Evolutionary conservation across 2,888 invertebrate species (phyloP).

Genomic region (Chymomyza caudatula): DNA sequence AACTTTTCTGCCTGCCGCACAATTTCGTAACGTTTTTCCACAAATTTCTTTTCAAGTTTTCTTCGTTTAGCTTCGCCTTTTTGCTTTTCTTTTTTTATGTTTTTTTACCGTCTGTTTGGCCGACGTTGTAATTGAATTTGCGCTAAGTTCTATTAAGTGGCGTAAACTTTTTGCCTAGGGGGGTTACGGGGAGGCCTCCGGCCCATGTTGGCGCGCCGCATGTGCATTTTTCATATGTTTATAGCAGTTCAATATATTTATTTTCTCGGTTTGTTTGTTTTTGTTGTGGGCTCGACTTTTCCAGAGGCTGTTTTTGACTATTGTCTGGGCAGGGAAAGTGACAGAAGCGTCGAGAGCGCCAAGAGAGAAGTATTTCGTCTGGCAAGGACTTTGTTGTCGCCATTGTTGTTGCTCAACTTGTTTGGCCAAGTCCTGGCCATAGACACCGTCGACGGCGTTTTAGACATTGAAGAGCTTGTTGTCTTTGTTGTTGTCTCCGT

Average conservation of each 20-base stretch:
- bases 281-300: constrained; percentile 17
- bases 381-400: neutral
- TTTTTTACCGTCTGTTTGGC: constrained; percentile 1
- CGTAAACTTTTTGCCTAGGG: constrained; percentile 65
- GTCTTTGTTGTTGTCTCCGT: neutral
- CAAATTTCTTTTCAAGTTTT: constrained; percentile 65
- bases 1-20: constrained; percentile 26
- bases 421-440: neutral
- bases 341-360: constrained; percentile 14
- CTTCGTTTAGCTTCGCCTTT: constrained; percentile 11
- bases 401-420: neutral
- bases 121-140: constrained; percentile 67
- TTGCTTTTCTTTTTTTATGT: neutral
- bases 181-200: constrained; percentile 12
- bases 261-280: constrained; percentile 23
- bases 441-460: neutral
- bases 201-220: constrained; percentile 56
- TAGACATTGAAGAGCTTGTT: neutral
- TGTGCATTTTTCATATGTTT: constrained; percentile 72
- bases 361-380: neutral
- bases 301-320: constrained; percentile 47
- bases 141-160: constrained; percentile 72
- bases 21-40: constrained; percentile 62
- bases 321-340: constrained; percentile 47
- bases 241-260: constrained; percentile 61